Conservation (phyloP, 1,140 invertebrate genomes). For the Nomia melanderi region DNA sequence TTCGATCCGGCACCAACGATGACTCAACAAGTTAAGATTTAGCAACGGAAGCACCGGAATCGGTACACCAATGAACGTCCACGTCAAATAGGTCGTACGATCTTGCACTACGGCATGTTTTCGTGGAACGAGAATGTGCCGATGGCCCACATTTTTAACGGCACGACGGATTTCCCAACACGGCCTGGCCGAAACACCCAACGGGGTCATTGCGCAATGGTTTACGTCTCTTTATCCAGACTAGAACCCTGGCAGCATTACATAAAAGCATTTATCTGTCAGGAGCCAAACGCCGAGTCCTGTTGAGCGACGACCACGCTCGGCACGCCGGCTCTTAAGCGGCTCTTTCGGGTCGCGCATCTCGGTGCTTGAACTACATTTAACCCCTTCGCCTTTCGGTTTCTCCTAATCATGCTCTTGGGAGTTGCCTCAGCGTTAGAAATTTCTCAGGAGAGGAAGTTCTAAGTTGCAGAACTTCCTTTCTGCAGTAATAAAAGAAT, state of each 20-base stretch:
- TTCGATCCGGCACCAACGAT: background rate
- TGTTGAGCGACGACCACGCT: conserved; percentile 24
- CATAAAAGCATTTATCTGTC: conserved; percentile 47
- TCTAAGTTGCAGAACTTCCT: no score
- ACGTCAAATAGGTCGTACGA: background rate
- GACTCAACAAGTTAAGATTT: background rate
- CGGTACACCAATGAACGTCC: background rate
- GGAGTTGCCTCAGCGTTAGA: no score
- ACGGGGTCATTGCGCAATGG: conserved; percentile 49
- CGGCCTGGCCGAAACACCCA: conserved; percentile 43
- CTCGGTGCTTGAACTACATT: no score
- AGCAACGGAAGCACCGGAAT: background rate
- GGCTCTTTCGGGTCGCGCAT: background rate
- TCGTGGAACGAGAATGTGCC: conserved; percentile 53
- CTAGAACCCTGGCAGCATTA: conserved; percentile 44
- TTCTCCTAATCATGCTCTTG: no score
- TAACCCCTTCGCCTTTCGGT: no score
- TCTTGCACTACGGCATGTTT: conserved; percentile 45
- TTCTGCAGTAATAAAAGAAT: no score
- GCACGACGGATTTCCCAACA: conserved; percentile 58
- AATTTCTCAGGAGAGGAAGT: no score
- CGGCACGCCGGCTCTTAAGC: background rate
- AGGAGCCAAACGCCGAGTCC: conserved; percentile 40
- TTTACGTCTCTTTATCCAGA: conserved; percentile 56
- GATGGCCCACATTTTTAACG: conserved; percentile 71